These are phyloP conservation scores for Conger conger DNA, from an alignment of 2,113 vertebrate species.

Conservation along the genomic window DNA sequence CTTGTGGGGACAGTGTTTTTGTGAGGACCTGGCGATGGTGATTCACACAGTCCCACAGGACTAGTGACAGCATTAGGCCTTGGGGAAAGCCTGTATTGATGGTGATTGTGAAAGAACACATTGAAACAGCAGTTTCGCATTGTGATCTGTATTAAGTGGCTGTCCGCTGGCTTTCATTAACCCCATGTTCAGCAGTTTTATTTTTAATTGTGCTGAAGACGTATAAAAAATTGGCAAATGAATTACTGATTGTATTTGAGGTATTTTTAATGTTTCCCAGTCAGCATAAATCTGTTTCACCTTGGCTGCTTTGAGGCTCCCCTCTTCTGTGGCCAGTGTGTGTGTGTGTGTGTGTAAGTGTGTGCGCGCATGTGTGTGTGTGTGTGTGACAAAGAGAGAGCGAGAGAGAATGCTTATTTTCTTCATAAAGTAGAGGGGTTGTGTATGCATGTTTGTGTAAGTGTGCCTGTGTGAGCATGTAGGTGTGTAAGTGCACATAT, in stretches of 20 bases:
- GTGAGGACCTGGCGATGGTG: background rate
- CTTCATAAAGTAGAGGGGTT: too few relatives aligned
- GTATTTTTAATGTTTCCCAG: background rate
- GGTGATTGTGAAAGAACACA: background rate
- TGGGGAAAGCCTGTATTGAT: background rate
- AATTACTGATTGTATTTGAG: background rate
- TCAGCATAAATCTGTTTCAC: too few relatives aligned
- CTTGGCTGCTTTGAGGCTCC: too few relatives aligned
- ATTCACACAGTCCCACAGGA: background rate
- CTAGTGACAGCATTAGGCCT: background rate
- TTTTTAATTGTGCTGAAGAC: background rate
- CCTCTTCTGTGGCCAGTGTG: too few relatives aligned
- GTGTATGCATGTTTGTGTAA: too few relatives aligned
- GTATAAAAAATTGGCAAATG: background rate
- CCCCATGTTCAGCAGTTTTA: background rate
- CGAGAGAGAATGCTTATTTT: too few relatives aligned
- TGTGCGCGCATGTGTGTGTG: background rate
- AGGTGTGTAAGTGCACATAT: too few relatives aligned
- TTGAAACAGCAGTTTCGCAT: background rate
- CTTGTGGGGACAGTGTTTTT: background rate
- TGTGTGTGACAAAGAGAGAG: too few relatives aligned
- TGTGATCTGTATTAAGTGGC: background rate
- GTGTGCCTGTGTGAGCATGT: background rate
- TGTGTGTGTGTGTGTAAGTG: too few relatives aligned
- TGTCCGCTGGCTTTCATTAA: background rate